These are phyloP conservation scores for Cylloceria caligata DNA, from an alignment of 2,888 invertebrate genomes.

Conservation along the genomic window DNA sequence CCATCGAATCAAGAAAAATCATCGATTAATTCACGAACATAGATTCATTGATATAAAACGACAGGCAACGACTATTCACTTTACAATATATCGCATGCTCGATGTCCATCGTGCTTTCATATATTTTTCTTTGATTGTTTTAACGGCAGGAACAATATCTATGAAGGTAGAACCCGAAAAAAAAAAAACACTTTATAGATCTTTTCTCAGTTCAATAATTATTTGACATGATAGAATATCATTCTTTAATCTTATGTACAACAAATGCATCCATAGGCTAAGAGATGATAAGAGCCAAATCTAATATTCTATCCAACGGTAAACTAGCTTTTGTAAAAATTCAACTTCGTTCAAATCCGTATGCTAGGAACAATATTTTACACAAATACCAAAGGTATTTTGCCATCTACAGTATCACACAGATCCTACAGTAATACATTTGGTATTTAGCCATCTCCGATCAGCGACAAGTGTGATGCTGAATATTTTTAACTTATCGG, in stretches of 20 bases:
- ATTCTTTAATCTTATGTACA: not conserved
- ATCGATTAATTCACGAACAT: constrained; percentile 10
- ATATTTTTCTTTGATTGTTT: not conserved
- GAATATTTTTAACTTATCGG: not conserved
- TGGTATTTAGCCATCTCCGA: not conserved
- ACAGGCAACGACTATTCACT: not conserved
- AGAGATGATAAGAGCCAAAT: not conserved
- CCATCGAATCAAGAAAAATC: constrained; percentile 9
- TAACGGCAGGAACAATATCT: no score
- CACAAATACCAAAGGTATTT: no score
- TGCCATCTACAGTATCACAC: no score
- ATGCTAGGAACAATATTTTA: not conserved
- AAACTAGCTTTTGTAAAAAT: not conserved
- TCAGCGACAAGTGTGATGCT: not conserved
- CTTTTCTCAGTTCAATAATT: not conserved
- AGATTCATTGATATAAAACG: not conserved
- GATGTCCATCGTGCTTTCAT: not conserved
- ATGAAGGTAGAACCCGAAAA: not conserved
- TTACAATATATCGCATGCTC: not conserved
- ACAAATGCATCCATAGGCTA: not conserved
- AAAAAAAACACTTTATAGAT: no score
- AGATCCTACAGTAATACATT: not conserved
- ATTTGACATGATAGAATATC: not conserved
- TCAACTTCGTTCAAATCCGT: not conserved
- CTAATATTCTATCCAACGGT: not conserved